phyloP scores from a whole-genome alignment of 2,888 invertebrate genomes.

The Apotomis betuletana region DNA sequence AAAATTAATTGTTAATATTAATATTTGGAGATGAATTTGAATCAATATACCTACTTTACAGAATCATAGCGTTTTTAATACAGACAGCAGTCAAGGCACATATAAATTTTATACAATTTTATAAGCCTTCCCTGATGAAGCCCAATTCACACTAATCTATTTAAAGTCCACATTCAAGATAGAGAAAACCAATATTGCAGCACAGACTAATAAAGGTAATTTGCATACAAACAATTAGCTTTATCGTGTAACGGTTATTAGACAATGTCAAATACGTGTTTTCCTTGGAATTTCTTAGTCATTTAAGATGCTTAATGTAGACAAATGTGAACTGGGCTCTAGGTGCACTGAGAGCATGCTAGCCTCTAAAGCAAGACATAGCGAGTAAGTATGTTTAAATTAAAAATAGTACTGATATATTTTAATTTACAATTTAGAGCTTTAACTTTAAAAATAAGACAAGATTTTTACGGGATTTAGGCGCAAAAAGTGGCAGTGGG shows the following conservation, averaged over 20 bases:
- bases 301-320: neutral
- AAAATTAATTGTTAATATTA: neutral
- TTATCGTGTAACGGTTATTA: too few species aligned
- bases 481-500: constrained; percentile 17
- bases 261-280: too few species aligned
- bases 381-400: constrained; percentile 1
- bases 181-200: too few species aligned
- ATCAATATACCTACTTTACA: neutral
- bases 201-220: neutral
- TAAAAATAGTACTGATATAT: neutral
- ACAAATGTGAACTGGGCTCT: constrained; percentile 11
- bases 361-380: constrained; percentile 25
- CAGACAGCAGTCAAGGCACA: constrained; percentile 5
- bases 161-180: neutral
- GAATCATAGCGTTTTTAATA: neutral
- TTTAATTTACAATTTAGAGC: neutral
- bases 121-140: constrained; percentile 7
- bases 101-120: neutral
- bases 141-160: constrained; percentile 7
- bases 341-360: constrained; percentile 6
- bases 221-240: neutral
- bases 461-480: neutral
- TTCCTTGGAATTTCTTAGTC: too few species aligned
- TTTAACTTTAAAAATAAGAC: too few species aligned
- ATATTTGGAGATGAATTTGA: neutral